Evolutionary conservation across 2,797 vertebrate species (phyloP), one percentile per base, ranked within the genome.

Genomic region (Acanthurus leucopareius): DNA sequence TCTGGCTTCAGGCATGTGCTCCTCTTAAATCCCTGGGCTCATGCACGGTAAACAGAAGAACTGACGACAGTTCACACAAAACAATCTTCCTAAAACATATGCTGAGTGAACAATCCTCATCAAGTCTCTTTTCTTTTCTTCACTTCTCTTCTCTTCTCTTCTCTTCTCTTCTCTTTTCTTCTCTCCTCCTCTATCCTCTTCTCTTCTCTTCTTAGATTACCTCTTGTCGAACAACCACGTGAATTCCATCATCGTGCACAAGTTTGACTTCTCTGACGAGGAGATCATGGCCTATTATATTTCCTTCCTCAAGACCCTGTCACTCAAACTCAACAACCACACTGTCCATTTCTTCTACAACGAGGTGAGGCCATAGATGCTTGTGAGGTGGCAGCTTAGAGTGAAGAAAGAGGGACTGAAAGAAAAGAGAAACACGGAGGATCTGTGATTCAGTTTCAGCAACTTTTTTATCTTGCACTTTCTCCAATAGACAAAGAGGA

Each of bases 201-300:
- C 44, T 15, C 4, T 58, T 59, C 25, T 77, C 60, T 59, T 62
- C 77, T 79, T 91, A 99, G 98, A 99, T 93, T 99, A 99, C 84
- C 93, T 99, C 79, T 94, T 99, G 63, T 99, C 98, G 4, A 99
- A 99, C 92, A 99, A 99, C 93, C 97, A 99, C 4, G 97, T 99
- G 58, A 99, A 99, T 93, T 99, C 98, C 73, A 99, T 99, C 86
- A 99, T 99, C 52, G 97, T 99, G 65, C 98, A 99, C 92, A 99
- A 99, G 76, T 99, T 99, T 92, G 98, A 99, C 91, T 99, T 99
- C 91, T 99, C 98, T 0, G 98, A 99, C 17, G 98, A 99, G 83
- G 98, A 99, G 93, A 99, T 99, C 70, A 99, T 99, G 98, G 98
- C 98, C 0, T 99, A 99, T 88, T 99, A 99, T 25, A 98, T 99